Conservation (phyloP, 2,888 invertebrate genomes). For the Augochlorella aurata region DNA sequence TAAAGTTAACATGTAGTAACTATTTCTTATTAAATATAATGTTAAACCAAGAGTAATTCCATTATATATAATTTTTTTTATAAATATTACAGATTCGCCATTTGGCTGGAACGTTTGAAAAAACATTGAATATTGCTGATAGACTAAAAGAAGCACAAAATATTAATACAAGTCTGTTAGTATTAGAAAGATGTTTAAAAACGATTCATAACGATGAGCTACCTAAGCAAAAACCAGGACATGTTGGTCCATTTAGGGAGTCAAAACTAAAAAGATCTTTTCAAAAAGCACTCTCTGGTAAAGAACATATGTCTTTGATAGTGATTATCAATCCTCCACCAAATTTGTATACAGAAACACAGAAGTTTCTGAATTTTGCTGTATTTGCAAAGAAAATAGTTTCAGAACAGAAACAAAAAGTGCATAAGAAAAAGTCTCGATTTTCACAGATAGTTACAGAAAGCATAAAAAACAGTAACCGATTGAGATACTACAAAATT, state of each 20-base stretch:
- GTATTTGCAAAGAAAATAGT: constrained; percentile 89
- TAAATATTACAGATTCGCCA: constrained; percentile 83
- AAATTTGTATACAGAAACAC: constrained; percentile 91
- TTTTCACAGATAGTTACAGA: constrained; percentile 77
- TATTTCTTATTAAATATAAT: no score
- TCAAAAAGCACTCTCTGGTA: constrained; percentile 90
- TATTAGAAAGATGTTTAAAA: constrained; percentile 90
- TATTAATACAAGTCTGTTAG: constrained; percentile 94
- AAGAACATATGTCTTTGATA: constrained; percentile 90
- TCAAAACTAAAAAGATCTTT: constrained; percentile 95
- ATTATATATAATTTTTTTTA: constrained; percentile 6
- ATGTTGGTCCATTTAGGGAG: constrained; percentile 87
- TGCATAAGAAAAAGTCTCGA: constrained; percentile 67
- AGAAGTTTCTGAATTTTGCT: constrained; percentile 92
- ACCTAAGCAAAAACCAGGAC: constrained; percentile 71
- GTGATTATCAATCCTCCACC: constrained; percentile 93
- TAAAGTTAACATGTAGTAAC: no score
- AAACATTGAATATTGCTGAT: constrained; percentile 91
- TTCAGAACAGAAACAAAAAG: constrained; percentile 69
- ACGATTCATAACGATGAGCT: constrained; percentile 83
- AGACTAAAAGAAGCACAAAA: constrained; percentile 93
- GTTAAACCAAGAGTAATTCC: constrained; percentile 1
- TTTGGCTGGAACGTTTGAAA: constrained; percentile 92
- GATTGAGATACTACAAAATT: constrained; percentile 75
- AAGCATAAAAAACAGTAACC: constrained; percentile 70